Evolutionary conservation across 2,797 vertebrate species (phyloP).

Genomic region (Netta rufina): DNA sequence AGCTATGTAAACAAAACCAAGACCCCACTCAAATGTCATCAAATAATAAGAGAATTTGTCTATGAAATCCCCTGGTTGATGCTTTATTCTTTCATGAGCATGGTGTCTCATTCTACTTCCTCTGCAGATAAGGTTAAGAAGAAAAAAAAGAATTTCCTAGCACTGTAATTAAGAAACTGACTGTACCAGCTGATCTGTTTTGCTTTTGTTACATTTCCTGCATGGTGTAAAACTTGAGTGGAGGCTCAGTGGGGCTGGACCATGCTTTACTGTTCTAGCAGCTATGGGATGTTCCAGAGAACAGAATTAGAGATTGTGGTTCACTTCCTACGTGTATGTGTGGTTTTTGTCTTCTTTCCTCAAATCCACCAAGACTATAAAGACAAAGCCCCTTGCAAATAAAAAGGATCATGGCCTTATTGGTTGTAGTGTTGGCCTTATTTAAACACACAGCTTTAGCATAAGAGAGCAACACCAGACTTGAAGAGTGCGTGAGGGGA

Average conservation of each 20-base stretch:
- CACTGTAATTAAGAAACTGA: not conserved
- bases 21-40: not conserved
- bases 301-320: not conserved
- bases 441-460: not conserved
- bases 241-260: not conserved
- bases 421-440: not conserved
- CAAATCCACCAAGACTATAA: not conserved
- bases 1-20: not conserved
- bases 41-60: not conserved
- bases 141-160: not conserved
- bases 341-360: not conserved
- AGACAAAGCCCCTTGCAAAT: not conserved
- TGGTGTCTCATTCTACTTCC: not conserved
- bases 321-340: accelerated
- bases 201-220: not conserved
- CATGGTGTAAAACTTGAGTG: too few relatives aligned
- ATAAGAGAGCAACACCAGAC: not conserved
- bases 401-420: not conserved
- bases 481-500: not conserved
- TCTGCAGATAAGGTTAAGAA: not conserved
- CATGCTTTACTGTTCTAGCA: accelerated
- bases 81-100: not conserved
- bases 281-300: not conserved
- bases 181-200: not conserved
- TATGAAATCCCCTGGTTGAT: not conserved